Conservation (phyloP, 2,888 invertebrate species). For the Omphaloscelis lunosa region DNA sequence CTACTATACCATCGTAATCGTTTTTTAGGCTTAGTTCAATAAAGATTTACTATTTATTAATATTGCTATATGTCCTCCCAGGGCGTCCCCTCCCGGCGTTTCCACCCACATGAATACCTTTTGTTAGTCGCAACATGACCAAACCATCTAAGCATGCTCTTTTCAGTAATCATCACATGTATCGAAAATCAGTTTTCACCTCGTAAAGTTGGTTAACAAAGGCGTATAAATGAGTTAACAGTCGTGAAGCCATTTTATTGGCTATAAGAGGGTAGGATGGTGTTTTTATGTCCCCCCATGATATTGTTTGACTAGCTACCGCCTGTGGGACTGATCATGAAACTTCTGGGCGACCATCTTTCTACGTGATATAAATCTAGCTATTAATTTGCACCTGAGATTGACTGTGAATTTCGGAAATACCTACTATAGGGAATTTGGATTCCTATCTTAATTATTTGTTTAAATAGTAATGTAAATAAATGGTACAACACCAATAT, state of each 20-base stretch:
- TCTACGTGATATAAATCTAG: slow-evolving; percentile 8
- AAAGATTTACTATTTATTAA: too few species aligned
- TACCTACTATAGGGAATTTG: not conserved
- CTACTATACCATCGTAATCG: too few species aligned
- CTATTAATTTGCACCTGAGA: not conserved
- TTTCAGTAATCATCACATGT: slow-evolving; percentile 1
- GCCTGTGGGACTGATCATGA: not conserved
- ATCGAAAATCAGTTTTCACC: slow-evolving; percentile 44
- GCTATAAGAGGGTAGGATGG: slow-evolving; percentile 26
- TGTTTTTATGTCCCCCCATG: slow-evolving; percentile 41
- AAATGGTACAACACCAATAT: too few species aligned
- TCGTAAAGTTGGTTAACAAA: slow-evolving; percentile 47
- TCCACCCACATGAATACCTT: too few species aligned
- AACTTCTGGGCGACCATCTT: slow-evolving; percentile 19
- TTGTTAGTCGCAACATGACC: too few species aligned
- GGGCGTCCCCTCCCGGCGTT: too few species aligned
- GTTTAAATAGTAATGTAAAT: too few species aligned
- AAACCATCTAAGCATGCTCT: too few species aligned
- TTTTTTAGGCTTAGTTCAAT: too few species aligned
- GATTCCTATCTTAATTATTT: not conserved
- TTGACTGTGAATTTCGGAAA: not conserved
- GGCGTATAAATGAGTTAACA: slow-evolving; percentile 45
- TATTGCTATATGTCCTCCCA: too few species aligned
- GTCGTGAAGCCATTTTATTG: slow-evolving; percentile 36
- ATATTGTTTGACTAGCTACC: slow-evolving; percentile 24